These are phyloP conservation scores for Macrosiphum euphorbiae DNA, from an alignment of 2,888 invertebrate genomes.

Conservation along the genomic window DNA sequence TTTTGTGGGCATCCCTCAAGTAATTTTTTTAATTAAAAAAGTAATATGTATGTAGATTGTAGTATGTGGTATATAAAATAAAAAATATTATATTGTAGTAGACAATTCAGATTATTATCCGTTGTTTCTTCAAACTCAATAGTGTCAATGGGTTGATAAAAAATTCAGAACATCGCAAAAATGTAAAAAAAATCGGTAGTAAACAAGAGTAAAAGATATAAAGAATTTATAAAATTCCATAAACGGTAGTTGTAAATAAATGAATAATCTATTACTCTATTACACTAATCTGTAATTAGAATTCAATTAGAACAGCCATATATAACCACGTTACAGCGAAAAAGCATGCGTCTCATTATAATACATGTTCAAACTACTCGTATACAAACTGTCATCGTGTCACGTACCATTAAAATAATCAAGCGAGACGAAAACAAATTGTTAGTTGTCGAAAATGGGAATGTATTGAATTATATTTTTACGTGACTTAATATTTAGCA, in stretches of 20 bases:
- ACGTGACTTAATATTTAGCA: constrained; percentile 41
- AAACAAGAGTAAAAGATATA: background rate
- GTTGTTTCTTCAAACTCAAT: background rate
- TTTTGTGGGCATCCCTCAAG: background rate
- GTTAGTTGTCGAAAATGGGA: constrained; percentile 17
- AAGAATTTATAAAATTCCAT: constrained; percentile 1
- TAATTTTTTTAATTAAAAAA: background rate
- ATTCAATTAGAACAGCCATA: constrained; percentile 26
- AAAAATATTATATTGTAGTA: background rate
- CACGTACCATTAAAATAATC: constrained; percentile 33
- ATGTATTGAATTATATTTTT: constrained; percentile 30
- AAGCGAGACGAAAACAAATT: constrained; percentile 49
- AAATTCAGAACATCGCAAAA: background rate
- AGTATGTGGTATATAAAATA: background rate
- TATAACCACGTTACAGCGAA: background rate
- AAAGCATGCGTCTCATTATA: constrained; percentile 5
- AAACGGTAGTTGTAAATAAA: background rate
- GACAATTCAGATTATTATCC: background rate
- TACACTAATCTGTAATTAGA: constrained; percentile 36
- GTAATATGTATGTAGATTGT: background rate
- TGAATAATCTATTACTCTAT: background rate
- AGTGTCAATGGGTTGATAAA: background rate
- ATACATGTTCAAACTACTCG: background rate
- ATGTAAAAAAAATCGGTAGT: background rate
- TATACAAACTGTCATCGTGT: background rate